Percentiles rank a stretch among this genome's conserved stretches.
Evolutionary conservation across 1,140 invertebrate species (phyloP).

Genomic region (Zaprionus kolodkinae): DNA sequence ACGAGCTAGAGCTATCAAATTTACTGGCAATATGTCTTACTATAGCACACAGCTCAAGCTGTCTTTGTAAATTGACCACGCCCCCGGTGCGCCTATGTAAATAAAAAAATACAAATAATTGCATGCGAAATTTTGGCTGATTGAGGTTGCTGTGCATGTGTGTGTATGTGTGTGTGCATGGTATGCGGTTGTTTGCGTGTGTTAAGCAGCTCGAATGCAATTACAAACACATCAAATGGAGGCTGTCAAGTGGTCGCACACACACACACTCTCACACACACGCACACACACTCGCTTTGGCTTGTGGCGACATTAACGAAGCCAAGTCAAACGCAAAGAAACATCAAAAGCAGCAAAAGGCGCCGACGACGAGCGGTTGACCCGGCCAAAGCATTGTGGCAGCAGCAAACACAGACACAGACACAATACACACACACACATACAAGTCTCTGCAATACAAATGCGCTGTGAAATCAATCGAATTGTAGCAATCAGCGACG

Average conservation of each 20-base stretch:
- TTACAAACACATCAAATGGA: conserved; percentile 18
- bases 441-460: conserved; percentile 33
- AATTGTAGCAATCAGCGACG: conserved; percentile 73
- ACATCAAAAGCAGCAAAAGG: conserved; percentile 44
- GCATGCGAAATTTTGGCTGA: not conserved
- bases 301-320: conserved; percentile 48
- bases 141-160: not conserved
- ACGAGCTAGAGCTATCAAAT: not conserved
- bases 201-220: not conserved
- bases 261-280: conserved; percentile 9
- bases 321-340: conserved; percentile 37
- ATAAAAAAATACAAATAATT: not conserved
- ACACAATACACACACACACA: not conserved
- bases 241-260: conserved; percentile 12
- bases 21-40: not conserved
- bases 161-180: not conserved
- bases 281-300: conserved; percentile 7
- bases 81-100: not conserved
- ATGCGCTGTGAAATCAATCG: conserved; percentile 73
- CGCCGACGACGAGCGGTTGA: conserved; percentile 7
- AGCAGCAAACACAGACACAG: not conserved
- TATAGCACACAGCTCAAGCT: not conserved
- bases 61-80: not conserved
- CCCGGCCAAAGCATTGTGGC: conserved; percentile 25
- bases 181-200: conserved; percentile 4